phyloP scores from a whole-genome alignment of 2,888 invertebrate genomes.

The Netelia virgata region DNA sequence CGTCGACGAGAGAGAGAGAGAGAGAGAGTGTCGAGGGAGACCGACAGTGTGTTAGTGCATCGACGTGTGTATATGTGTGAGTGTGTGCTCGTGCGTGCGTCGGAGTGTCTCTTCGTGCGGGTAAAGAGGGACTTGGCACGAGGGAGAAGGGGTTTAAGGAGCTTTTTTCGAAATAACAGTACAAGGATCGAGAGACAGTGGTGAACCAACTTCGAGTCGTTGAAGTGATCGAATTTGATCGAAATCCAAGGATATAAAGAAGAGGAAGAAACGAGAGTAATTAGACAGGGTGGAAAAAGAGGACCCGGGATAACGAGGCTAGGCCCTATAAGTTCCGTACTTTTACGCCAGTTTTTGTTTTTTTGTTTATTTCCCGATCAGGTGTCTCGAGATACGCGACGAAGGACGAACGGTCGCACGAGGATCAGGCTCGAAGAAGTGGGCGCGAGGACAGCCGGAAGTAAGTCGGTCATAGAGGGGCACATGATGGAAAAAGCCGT shows the following conservation, averaged over 20 bases:
- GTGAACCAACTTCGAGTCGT: constrained; percentile 47
- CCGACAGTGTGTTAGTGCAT: constrained; percentile 48
- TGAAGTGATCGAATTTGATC: constrained; percentile 54
- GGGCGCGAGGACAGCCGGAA: constrained; percentile 23
- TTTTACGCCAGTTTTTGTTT: neutral
- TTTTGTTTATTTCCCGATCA: neutral
- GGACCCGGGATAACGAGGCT: no score
- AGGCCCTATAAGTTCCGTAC: no score
- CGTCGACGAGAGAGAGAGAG: constrained; percentile 32
- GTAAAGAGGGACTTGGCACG: constrained; percentile 7
- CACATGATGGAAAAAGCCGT: constrained; percentile 68
- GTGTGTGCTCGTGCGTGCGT: constrained; percentile 33
- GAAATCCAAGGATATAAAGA: neutral
- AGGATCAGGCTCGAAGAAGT: constrained; percentile 36
- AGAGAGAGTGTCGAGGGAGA: neutral
- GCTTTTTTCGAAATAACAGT: constrained; percentile 66
- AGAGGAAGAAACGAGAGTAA: neutral
- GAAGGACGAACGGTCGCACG: neutral
- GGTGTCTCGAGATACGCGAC: neutral
- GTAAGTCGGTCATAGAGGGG: constrained; percentile 24
- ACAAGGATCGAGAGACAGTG: constrained; percentile 54
- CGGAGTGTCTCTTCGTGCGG: neutral
- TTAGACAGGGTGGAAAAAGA: neutral
- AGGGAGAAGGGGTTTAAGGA: constrained; percentile 30
- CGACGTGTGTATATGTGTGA: constrained; percentile 51